Evolutionary conservation across 2,797 vertebrate genomes (phyloP), one percentile per base, ranked within the genome.

Genomic region (Epinephelus awoara): DNA sequence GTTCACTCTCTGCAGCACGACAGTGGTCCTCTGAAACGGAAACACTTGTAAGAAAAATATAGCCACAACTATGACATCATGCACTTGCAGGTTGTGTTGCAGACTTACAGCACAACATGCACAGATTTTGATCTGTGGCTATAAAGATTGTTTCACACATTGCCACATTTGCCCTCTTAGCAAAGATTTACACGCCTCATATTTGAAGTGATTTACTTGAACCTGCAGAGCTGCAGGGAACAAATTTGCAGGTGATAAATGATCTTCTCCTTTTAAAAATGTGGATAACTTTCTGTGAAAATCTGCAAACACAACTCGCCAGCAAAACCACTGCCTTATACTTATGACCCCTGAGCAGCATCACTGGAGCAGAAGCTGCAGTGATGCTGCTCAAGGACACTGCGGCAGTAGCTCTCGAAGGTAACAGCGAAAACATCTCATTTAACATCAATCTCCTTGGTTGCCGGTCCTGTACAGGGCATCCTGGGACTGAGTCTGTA

Each of bases 401-500:
- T 7, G 38, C 0, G 0, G 19, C 21, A 56, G 52, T 18, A 12
- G 34, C 7, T 34, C 34, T 21, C 21, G 9, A 52, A 58, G 12
- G 44, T 13, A 51, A 47, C 21, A 55, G 19, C 21, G 19, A 7
- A 17, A 12, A 13, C 27, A 13, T 54, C 18, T 58, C 7, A 25
- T 65, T 34, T 56, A 51, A 80, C 8, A 3, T 9, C 12, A 5
- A 3, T 72, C 65, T 75, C 50, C 27, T 3, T 52, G 27, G 14
- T 56, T 72, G 8, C 13, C 12, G 5, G 13, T 6, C 75, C 5
- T 65, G 9, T 78, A 64, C 83, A 99, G 98, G 99, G 99, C 73
- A 99, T 99, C 79, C 95, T 99, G 69, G 96, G 92, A 71, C 96
- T 99, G 90, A 99, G 98, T 88, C 96, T 99, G 90, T 99, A 98